Evolutionary conservation across 2,113 vertebrate species (phyloP).

Genomic region (Cisticola juncidis): DNA sequence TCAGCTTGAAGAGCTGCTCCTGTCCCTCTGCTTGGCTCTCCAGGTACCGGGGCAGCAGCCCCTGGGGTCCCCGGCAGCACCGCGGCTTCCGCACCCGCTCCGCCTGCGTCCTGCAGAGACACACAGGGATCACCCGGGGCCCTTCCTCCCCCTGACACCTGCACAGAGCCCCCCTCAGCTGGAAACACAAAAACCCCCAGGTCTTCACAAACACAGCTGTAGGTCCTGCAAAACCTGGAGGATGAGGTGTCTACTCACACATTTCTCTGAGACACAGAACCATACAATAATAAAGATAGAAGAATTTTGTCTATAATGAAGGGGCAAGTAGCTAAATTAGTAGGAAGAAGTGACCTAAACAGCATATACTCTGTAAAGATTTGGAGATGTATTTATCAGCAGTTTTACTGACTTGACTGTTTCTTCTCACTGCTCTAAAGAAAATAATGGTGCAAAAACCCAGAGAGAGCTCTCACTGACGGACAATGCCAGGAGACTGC

Average conservation of each 20-base stretch:
- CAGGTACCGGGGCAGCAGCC: constrained; percentile 87
- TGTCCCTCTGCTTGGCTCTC: constrained; percentile 90
- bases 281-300: not conserved
- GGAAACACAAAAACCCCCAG: not conserved
- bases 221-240: not conserved
- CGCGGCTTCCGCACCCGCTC: constrained; percentile 88
- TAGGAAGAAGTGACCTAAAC: not conserved
- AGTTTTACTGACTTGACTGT: not conserved
- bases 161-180: not conserved
- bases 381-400: not conserved
- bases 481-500: not conserved
- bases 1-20: constrained; percentile 93
- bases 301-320: not conserved
- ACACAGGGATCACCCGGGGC: not conserved
- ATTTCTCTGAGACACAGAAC: not conserved
- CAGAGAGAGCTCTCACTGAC: not conserved
- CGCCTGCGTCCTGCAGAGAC: constrained; percentile 76
- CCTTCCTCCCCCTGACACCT: not conserved
- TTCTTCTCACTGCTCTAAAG: not conserved
- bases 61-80: constrained; percentile 91
- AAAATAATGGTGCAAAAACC: not conserved
- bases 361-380: not conserved
- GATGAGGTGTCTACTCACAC: not conserved
- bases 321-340: not conserved
- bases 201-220: not conserved